Conservation (phyloP, 2,797 vertebrate genomes). For the Sciaenops ocellatus region DNA sequence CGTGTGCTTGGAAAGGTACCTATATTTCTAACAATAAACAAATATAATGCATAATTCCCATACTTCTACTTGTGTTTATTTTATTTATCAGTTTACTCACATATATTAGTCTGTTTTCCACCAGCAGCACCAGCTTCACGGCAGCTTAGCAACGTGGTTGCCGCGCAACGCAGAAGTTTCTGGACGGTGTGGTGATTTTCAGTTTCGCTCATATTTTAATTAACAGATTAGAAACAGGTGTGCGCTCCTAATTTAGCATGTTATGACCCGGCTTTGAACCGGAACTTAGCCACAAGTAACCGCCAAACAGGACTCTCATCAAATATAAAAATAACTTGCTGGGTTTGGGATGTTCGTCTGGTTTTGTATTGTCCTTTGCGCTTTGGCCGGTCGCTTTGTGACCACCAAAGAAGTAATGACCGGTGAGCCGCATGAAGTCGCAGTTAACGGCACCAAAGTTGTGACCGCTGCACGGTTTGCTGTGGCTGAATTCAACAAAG, state of each 20-base stretch:
- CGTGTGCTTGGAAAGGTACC: neutral
- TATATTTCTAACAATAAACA: neutral
- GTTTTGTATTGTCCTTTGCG: slow-evolving; percentile 5
- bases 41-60: neutral
- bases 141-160: slow-evolving; percentile 56
- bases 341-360: slow-evolving; percentile 26
- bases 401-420: neutral
- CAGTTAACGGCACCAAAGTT: slow-evolving; percentile 9
- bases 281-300: accelerated
- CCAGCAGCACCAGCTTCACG: slow-evolving; percentile 42
- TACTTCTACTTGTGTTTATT: neutral
- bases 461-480: slow-evolving; percentile 47
- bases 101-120: slow-evolving; percentile 1
- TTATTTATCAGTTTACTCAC: neutral
- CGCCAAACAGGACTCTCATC: accelerated
- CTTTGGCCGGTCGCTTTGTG: neutral
- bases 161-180: slow-evolving; percentile 48
- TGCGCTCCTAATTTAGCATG: neutral
- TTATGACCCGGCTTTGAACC: neutral
- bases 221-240: slow-evolving; percentile 52
- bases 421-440: slow-evolving; percentile 30
- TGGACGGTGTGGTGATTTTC: slow-evolving; percentile 2
- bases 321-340: neutral
- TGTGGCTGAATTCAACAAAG: slow-evolving; percentile 54
- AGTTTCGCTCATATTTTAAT: slow-evolving; percentile 15